These are phyloP conservation scores for Antennarius maculatus DNA, from an alignment of 2,797 vertebrate genomes.

Conservation along the genomic window DNA sequence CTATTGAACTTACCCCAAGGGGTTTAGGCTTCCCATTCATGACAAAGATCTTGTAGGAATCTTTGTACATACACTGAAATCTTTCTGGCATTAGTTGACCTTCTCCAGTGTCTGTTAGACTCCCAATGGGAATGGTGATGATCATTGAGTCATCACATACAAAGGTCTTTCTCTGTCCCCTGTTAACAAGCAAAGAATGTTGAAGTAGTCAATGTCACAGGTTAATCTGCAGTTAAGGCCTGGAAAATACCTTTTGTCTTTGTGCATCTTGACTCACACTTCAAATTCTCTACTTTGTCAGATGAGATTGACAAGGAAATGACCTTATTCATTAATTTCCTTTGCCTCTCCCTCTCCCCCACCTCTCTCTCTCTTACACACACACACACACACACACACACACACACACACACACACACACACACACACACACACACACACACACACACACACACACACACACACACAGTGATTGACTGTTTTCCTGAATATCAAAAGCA, in stretches of 20 bases:
- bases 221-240: neutral
- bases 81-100: constrained; percentile 74
- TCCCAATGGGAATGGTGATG: constrained; percentile 79
- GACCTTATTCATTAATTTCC: neutral
- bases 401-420: neutral
- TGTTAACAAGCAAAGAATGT: constrained; percentile 4
- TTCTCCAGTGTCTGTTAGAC: constrained; percentile 20
- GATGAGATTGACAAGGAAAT: constrained; percentile 57
- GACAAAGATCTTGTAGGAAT: constrained; percentile 79
- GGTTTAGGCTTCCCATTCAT: constrained; percentile 72
- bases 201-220: neutral
- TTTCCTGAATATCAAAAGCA: neutral
- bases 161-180: constrained; percentile 76
- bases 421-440: neutral
- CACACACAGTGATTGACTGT: neutral
- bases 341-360: neutral
- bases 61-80: constrained; percentile 79
- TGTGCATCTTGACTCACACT: constrained; percentile 5
- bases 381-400: neutral
- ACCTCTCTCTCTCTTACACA: too few species aligned
- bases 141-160: constrained; percentile 74
- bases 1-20: constrained; percentile 70
- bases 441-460: neutral
- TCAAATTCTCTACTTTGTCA: constrained; percentile 27
- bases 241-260: constrained; percentile 31